A percentile compares a stretch with the other conserved stretches of the same genome.
Conservation (phyloP, 2,113 vertebrate species). For the Xenus cinereus region DNA sequence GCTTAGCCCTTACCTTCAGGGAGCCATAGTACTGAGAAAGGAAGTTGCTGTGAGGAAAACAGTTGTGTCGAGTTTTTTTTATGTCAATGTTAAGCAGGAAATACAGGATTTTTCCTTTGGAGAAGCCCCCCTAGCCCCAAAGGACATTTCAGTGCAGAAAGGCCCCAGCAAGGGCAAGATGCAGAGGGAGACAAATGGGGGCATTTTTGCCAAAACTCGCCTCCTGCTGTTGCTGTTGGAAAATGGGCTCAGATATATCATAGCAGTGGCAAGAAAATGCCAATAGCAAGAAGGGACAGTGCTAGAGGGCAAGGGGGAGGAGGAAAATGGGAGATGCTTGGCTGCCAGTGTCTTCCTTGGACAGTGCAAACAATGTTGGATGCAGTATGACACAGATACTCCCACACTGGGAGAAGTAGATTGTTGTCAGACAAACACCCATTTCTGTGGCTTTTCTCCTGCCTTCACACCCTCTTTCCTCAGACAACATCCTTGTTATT, state of each 20-base stretch:
- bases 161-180: background rate
- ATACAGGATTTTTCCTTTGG: background rate
- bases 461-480: background rate
- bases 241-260: background rate
- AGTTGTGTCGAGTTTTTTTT: background rate
- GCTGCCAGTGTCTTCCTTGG: background rate
- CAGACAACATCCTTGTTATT: background rate
- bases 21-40: background rate
- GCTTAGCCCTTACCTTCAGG: rapidly evolving
- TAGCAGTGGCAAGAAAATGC: background rate
- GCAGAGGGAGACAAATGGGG: background rate
- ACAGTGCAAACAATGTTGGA: background rate
- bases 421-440: background rate
- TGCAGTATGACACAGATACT: background rate
- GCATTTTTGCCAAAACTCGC: background rate
- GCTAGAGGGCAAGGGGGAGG: background rate
- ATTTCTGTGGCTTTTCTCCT: background rate
- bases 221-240: background rate
- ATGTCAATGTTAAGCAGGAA: background rate
- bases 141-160: background rate
- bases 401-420: background rate
- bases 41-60: background rate
- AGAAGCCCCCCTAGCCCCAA: rapidly evolving
- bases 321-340: background rate
- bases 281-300: background rate